Base-by-base conservation (phyloP, 2,113 vertebrate species). In the Pterocles gutturalis region DNA sequence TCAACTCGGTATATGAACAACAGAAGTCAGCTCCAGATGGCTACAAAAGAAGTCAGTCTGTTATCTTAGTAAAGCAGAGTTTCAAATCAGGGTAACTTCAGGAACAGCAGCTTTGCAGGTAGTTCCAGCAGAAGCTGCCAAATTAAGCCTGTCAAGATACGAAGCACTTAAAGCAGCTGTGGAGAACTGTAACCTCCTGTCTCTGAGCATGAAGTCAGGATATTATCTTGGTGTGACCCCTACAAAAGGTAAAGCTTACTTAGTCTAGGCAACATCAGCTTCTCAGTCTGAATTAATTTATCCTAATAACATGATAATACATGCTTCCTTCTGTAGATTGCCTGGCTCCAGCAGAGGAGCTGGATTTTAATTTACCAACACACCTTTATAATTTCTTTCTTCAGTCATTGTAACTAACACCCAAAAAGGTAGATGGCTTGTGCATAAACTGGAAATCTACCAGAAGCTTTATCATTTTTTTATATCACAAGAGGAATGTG, bases 21-120 rank as follows among this genome's bases (percentile, higher is more conserved):
- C 67, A 89, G 76, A 95, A 96, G 76, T 87, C 60, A 84, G 72
- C 65, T 89, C 91, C 93, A 94, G 89, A 91, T 89, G 78, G 87
- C 60, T 81, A 43, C n/a, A 92, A 79, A 92, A 46, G 48, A 70
- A 91, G 11, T 86, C 65, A 90, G 82, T 64, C 80, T 89, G 69
- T 89, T 93, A 66, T 46, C 72, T 86, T 70, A 46, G 38, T 34
- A 67, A 93, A 78, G 46, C 71, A 88, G 89, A 80, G 54, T 73
- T 61, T 57, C 64, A 95, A 92, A 85, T 61, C 34, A 79, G 53
- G 15, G 33, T 87, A 81, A 62, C 38, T 82, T 85, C 53, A 57
- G 38, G 61, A 95, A 58, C 31, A 83, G 22, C 28, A 66, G 9
- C 46, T 83, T 93, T 78, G 17, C 64, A 73, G 36, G 75, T 77